Evolutionary conservation across 2,113 vertebrate species (phyloP).

Genomic region (Dicerorhinus sumatrensis): DNA sequence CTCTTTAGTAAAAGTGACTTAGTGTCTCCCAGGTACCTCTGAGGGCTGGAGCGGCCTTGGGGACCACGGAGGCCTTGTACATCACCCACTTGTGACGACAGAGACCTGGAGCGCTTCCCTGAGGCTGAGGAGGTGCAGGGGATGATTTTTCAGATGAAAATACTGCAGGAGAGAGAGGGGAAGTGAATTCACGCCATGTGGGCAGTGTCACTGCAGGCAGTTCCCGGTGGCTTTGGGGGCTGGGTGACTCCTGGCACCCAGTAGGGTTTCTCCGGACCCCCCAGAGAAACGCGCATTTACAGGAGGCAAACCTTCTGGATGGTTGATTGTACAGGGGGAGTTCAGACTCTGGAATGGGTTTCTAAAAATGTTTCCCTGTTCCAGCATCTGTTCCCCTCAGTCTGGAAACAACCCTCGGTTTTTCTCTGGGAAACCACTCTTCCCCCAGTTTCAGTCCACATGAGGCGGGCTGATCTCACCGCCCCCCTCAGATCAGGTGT

Average conservation of each 20-base stretch:
- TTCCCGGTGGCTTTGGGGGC: not conserved
- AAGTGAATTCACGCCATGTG: accelerated
- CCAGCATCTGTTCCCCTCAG: not conserved
- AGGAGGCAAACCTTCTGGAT: not conserved
- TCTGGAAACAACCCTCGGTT: not conserved
- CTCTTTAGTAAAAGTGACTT: no score
- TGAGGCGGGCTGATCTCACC: not conserved
- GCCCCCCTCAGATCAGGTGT: no score
- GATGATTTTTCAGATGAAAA: not conserved
- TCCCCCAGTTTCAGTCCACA: no score
- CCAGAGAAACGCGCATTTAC: not conserved
- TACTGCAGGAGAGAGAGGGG: not conserved
- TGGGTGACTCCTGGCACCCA: not conserved
- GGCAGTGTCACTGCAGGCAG: not conserved
- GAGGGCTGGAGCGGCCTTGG: not conserved
- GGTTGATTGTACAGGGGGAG: no score
- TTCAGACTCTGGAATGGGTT: not conserved
- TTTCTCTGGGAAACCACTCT: not conserved
- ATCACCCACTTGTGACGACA: not conserved
- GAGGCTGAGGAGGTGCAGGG: not conserved
- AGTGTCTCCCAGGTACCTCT: not conserved
- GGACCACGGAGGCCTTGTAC: accelerated
- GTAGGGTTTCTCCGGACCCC: not conserved
- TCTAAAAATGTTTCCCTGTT: not conserved
- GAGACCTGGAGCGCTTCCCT: accelerated